Evolutionary conservation across 2,888 invertebrate species (phyloP).

Genomic region (Leucoma salicis): DNA sequence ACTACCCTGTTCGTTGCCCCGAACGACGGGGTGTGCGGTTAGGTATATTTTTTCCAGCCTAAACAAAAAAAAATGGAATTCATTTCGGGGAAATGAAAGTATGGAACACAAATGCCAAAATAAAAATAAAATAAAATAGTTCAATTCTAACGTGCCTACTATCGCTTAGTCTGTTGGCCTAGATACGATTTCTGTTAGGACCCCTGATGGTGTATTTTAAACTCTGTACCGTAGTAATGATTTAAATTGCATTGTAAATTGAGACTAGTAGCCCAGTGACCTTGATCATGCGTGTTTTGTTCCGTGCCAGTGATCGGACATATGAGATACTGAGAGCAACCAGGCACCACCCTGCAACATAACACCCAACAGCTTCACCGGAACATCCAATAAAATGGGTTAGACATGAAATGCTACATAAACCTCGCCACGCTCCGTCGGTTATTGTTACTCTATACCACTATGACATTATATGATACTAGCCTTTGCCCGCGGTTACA

Average conservation of each 20-base stretch:
- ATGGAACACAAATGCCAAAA: not conserved
- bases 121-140: not conserved
- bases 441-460: too few species aligned
- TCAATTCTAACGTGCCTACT: not conserved
- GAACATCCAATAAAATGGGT: conserved; percentile 20
- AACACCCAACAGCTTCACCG: conserved; percentile 46
- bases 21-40: too few species aligned
- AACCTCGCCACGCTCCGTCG: not conserved
- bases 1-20: too few species aligned
- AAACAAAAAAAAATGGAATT: not conserved
- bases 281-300: conserved; percentile 60
- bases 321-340: conserved; percentile 50
- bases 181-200: conserved; percentile 6
- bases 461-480: too few species aligned
- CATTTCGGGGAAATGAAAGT: not conserved
- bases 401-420: not conserved
- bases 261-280: conserved; percentile 52
- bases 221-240: conserved; percentile 17
- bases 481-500: too few species aligned
- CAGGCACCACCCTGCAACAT: conserved; percentile 43
- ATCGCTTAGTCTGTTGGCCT: conserved; percentile 6
- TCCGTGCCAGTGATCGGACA: conserved; percentile 54
- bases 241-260: conserved; percentile 43
- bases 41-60: too few species aligned
- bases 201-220: conserved; percentile 6